Conservation (phyloP, 2,888 invertebrate genomes). For the Opisthograptis luteolata region DNA sequence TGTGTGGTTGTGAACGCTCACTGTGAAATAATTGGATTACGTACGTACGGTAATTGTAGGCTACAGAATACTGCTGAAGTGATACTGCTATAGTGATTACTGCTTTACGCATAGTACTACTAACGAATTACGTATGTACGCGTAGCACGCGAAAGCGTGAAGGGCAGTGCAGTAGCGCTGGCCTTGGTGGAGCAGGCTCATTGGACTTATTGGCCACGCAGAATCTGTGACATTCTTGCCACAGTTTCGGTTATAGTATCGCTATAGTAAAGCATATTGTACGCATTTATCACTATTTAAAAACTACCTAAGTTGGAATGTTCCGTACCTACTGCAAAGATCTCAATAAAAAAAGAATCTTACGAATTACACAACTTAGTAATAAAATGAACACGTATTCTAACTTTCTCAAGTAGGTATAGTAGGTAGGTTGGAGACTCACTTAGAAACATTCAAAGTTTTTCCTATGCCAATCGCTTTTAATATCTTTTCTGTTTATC, state of each 20-base stretch:
- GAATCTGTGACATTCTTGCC: slow-evolving; percentile 32
- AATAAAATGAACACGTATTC: background rate
- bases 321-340: too few relatives aligned
- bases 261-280: slow-evolving; percentile 3
- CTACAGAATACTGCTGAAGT: slow-evolving; percentile 18
- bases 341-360: too few relatives aligned
- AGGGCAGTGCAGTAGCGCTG: slow-evolving; percentile 51
- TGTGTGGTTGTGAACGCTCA: slow-evolving; percentile 6
- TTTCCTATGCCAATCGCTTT: too few relatives aligned
- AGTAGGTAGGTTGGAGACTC: background rate
- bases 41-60: slow-evolving; percentile 17
- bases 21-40: slow-evolving; percentile 24
- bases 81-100: too few relatives aligned
- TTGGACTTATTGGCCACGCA: slow-evolving; percentile 22
- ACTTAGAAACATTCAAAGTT: too few relatives aligned
- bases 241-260: too few relatives aligned
- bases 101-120: too few relatives aligned
- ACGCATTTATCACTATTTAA: too few relatives aligned
- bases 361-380: too few relatives aligned
- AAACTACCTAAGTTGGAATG: too few relatives aligned
- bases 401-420: background rate
- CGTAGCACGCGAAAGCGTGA: slow-evolving; percentile 67
- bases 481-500: too few relatives aligned
- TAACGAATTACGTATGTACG: slow-evolving; percentile 18
- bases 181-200: slow-evolving; percentile 39